Evolutionary conservation across 35 echinoderm and acorn worm genomes (phyloP), one percentile per base, ranked within the genome.

Genomic region (Holothuria glaberrima): DNA sequence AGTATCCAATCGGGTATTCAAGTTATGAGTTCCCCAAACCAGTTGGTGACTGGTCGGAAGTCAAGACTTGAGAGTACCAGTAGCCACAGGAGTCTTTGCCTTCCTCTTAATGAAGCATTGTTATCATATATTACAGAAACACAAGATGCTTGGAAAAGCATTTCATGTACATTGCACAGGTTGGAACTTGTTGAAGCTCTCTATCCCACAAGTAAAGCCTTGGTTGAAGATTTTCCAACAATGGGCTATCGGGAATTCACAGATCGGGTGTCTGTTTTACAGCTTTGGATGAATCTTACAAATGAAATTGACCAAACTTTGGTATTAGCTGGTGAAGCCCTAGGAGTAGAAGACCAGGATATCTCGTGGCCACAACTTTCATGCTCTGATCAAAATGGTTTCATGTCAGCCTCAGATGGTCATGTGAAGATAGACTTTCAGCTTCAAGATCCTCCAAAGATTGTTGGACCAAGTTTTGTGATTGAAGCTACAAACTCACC

Each of bases 201-300:
- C 14, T 99, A 95, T 66, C 88, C 94, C 17, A 95, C 80, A 6
- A 88, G 44, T n/a, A 99, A 92, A 88, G 93, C 93, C 13, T 77
- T 99, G 26, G 68, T 90, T 27, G 89, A 75, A n/a, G 93, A 93
- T 30, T 85, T 71, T 78, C 86, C 75, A 60, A 30, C 75, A 30
- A 88, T 82, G 48, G 85, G 73, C 20, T 80, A 44, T 14, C 0
- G 24, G 9, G 56, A 92, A 24, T 99, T 99, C 67, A 88, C 27
- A 21, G 72, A 87, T 61, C 69, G 94, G 54, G 66, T 99, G 0
- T 45, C 81, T 32, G 92, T 93, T 3, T 59, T 99, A 33, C 89
- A 89, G 36, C 44, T 99, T 32, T 99, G 97, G 97, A 80, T 99
- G 46, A 99, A 99, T 35, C 60, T 99, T 32, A 99, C 97, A 48